These are phyloP conservation scores for Acanthurus tractus DNA, from an alignment of 2,797 vertebrate genomes.

Conservation along the genomic window DNA sequence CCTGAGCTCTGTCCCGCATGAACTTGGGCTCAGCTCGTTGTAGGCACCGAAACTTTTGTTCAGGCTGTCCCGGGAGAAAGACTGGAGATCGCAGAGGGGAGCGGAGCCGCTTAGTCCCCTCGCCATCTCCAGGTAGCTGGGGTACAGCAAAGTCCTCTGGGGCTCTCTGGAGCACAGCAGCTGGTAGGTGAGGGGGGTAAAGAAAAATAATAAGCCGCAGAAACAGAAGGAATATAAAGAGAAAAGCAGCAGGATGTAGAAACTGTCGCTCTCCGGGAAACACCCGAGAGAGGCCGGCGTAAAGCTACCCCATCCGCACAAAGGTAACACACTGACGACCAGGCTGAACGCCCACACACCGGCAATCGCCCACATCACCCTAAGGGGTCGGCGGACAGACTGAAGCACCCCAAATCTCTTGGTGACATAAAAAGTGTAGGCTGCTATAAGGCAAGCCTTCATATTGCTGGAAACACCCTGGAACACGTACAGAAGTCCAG, in stretches of 20 bases:
- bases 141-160: constrained; percentile 79
- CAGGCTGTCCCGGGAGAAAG: constrained; percentile 84
- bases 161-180: constrained; percentile 92
- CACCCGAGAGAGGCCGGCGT: constrained; percentile 91
- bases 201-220: constrained; percentile 87
- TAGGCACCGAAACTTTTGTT: constrained; percentile 80
- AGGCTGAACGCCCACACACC: constrained; percentile 90
- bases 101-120: constrained; percentile 78
- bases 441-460: constrained; percentile 92
- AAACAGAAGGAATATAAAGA: constrained; percentile 89
- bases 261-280: constrained; percentile 86
- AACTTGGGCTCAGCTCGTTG: constrained; percentile 77
- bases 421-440: constrained; percentile 91
- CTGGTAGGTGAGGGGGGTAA: constrained; percentile 88
- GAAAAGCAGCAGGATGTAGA: constrained; percentile 88
- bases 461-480: constrained; percentile 95
- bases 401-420: constrained; percentile 79
- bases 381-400: constrained; percentile 71
- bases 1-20: constrained; percentile 63
- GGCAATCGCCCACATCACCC: constrained; percentile 84
- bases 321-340: constrained; percentile 88
- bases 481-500: constrained; percentile 93
- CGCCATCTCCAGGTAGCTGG: constrained; percentile 81
- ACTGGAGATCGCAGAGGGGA: constrained; percentile 74
- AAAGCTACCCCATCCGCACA: constrained; percentile 94